Percentiles rank a stretch among this genome's conserved stretches.
Conservation (phyloP, 1,140 invertebrate species). For the Drosophila simulans region DNA sequence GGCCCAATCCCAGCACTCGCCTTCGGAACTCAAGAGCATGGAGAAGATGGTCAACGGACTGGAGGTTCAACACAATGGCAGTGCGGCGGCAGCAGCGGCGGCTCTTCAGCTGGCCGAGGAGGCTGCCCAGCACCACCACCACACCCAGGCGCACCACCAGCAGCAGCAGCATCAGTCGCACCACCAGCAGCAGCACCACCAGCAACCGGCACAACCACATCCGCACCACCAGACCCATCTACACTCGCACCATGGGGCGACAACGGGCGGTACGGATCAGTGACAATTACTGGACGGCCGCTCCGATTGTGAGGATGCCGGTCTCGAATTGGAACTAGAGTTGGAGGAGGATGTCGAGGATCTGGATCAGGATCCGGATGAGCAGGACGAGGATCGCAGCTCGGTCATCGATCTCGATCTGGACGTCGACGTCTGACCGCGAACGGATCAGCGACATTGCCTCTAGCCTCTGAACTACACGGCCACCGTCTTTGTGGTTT, state of each 20-base stretch:
- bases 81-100: constrained; percentile 62
- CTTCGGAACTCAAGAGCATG: constrained; percentile 94
- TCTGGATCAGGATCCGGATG: constrained; percentile 45
- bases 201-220: constrained; percentile 40
- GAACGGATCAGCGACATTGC: constrained; percentile 47
- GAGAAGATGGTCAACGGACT: constrained; percentile 98
- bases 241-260: constrained; percentile 35
- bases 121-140: constrained; percentile 50
- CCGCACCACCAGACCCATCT: constrained; percentile 34
- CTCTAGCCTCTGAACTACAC: constrained; percentile 54
- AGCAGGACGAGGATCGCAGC: constrained; percentile 72
- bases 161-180: constrained; percentile 23
- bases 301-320: constrained; percentile 71
- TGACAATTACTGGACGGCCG: constrained; percentile 84
- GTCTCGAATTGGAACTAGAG: constrained; percentile 51
- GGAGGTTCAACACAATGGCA: constrained; percentile 88
- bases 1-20: constrained; percentile 85
- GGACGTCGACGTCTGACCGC: constrained; percentile 83
- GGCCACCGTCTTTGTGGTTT: constrained; percentile 18
- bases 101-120: constrained; percentile 61
- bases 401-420: constrained; percentile 82
- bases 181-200: constrained; percentile 30
- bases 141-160: constrained; percentile 58
- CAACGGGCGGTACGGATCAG: constrained; percentile 69
- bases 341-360: constrained; percentile 46